Percentiles rank a stretch among this genome's conserved stretches.
These are phyloP conservation scores for Drosophila parthenogenetica DNA, from an alignment of 2,888 invertebrate genomes.

Conservation along the genomic window DNA sequence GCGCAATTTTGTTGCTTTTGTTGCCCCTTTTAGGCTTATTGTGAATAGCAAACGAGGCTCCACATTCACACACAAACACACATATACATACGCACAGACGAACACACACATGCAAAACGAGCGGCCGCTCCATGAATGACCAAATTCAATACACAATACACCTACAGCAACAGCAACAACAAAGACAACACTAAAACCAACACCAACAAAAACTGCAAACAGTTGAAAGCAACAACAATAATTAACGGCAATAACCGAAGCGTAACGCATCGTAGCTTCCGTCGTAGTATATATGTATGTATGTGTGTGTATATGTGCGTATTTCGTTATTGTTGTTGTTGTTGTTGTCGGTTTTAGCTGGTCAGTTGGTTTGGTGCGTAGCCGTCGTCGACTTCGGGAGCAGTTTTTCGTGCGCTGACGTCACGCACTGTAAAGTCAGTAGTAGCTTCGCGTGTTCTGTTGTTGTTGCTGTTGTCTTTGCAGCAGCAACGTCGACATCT, in stretches of 20 bases:
- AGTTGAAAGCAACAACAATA: slow-evolving; percentile 52
- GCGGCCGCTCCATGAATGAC: slow-evolving; percentile 70
- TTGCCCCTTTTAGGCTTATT: slow-evolving; percentile 54
- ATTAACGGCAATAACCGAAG: slow-evolving; percentile 80
- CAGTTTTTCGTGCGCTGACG: slow-evolving; percentile 64
- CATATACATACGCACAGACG: not conserved
- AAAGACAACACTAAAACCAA: slow-evolving; percentile 30
- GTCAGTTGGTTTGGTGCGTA: slow-evolving; percentile 47
- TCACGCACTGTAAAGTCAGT: slow-evolving; percentile 52
- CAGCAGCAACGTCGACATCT: slow-evolving; percentile 17
- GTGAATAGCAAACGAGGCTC: slow-evolving; percentile 62
- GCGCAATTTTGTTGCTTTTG: slow-evolving; percentile 68
- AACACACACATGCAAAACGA: slow-evolving; percentile 41
- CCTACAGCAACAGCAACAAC: slow-evolving; percentile 27
- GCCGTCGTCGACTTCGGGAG: slow-evolving; percentile 48
- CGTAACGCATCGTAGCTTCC: slow-evolving; percentile 77
- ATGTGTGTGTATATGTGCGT: slow-evolving; percentile 30
- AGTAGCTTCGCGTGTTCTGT: slow-evolving; percentile 13
- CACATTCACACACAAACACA: slow-evolving; percentile 25
- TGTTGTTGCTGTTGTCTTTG: slow-evolving; percentile 20
- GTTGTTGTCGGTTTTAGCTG: slow-evolving; percentile 34
- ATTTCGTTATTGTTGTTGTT: slow-evolving; percentile 30
- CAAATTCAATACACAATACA: slow-evolving; percentile 64
- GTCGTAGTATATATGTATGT: slow-evolving; percentile 57
- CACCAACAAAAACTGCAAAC: slow-evolving; percentile 22